Evolutionary conservation across 2,888 invertebrate species (phyloP), one percentile per base, ranked within the genome.

Genomic region (Heliconius ethilla): DNA sequence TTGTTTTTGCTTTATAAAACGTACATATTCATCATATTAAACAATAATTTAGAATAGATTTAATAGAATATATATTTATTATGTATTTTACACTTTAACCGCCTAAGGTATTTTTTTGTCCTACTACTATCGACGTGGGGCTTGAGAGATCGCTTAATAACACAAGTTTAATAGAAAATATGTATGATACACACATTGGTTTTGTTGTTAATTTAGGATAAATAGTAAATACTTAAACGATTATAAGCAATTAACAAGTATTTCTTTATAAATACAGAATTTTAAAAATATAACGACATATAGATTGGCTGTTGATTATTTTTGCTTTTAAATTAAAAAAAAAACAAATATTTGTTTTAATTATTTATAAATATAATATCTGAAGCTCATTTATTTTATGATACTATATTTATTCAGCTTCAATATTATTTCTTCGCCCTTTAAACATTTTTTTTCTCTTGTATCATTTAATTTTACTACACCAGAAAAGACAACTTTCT

Each of bases 401-500:
- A 18, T 7, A 51, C 51, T 22, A 22, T 51, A 59, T 59, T 59
- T n/a, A 59, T 59, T 59, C 59, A n/a, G 22, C 40, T 40, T 69
- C 27, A 27, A n/a, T 63, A 59, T 62, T 25, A 63, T 15, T 45
- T 25, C n/a, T 45, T 40, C 15, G 7, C 40, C 11, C 3, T 25
- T 40, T 22, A 13, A 67, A 67, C n/a, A 37, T 22, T 33, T 33
- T n/a, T 9, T 33, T n/a, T 67, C 45, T 55, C 55, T 55, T 55
- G 22, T 67, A 22, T 25, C 5, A n/a, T 45, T 69, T 25, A n/a
- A 15, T 25, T 40, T 18, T 9, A 40, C 22, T 63, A 27, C 40
- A 69, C 69, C 25, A 13, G 40, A 69, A 69, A 45, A 25, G 69
- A 69, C 69, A 25, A 45, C 40, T 15, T 37, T 67, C 25, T n/a